Evolutionary conservation across 2,888 invertebrate species (phyloP).

Genomic region (Melinaea menophilus): DNA sequence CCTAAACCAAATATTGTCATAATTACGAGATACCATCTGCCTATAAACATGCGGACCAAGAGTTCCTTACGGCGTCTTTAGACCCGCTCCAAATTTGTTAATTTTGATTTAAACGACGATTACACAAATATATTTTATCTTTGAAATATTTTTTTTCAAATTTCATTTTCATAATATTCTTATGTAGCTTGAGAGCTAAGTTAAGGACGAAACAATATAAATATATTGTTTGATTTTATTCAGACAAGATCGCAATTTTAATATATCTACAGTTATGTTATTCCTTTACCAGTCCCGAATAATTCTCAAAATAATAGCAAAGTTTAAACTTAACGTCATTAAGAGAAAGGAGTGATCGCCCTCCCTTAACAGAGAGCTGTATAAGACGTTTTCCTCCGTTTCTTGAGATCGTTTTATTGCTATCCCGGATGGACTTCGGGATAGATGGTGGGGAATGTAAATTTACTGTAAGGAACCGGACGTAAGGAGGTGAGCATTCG

Average conservation of each 20-base stretch:
- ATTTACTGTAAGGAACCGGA: constrained; percentile 75
- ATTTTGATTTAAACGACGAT: constrained; percentile 39
- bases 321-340: constrained; percentile 32
- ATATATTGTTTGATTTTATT: no score
- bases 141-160: neutral
- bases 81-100: constrained; percentile 42
- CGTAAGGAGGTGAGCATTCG: constrained; percentile 73
- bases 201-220: no score
- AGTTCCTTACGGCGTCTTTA: constrained; percentile 66
- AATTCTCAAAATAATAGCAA: constrained; percentile 30
- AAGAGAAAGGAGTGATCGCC: constrained; percentile 35
- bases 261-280: constrained; percentile 2
- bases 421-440: constrained; percentile 74
- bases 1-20: constrained; percentile 74
- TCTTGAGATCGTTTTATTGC: constrained; percentile 76
- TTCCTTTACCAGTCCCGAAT: constrained; percentile 23
- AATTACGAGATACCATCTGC: constrained; percentile 74
- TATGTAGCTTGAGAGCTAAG: no score
- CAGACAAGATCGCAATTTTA: no score
- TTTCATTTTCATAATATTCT: no score
- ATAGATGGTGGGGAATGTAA: constrained; percentile 76
- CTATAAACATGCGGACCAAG: constrained; percentile 65
- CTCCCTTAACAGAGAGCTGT: constrained; percentile 39
- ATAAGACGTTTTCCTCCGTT: constrained; percentile 71
- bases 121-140: constrained; percentile 15